Evolutionary conservation across 2,888 invertebrate species (phyloP), one percentile per base, ranked within the genome.

Genomic region (Drosophila pegasa): DNA sequence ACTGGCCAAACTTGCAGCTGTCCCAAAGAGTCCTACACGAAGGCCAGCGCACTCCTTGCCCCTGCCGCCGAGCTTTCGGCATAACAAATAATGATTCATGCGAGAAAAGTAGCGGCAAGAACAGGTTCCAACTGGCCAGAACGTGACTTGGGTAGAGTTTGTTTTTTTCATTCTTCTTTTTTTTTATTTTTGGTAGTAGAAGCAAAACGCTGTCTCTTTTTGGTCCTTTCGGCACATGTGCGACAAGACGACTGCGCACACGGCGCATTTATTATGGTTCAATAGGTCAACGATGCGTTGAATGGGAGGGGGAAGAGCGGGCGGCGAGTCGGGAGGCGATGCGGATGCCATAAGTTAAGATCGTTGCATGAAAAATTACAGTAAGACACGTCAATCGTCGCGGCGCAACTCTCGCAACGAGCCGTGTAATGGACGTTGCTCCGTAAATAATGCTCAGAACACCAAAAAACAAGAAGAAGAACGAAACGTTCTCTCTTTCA

Each of bases 201-300:
- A 12, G 8, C 67, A 64, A 54, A 35, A 35, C 57, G 67, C 16
- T 27, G 67, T 68, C 51, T 67, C 55, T 57, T 45, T 47, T 59
- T 45, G 69, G 80, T 83, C 87, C 83, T 83, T 83, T 69, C 82
- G 89, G 87, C 89, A 88, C 87, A 88, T 86, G 84, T 73, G 80
- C 82, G 40, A 35, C 57, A 31, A 29, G 63, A 60, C 25, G 47
- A 29, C 52, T 33, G 62, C 37, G 12, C 55, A 50, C 48, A 57
- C n/a, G 47, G 40, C 63, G 56, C 66, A 64, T 71, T 64, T 58
- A 88, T 89, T 87, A 80, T 89, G 88, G 90, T 90, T 90, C 90
- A 90, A 90, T 90, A 90, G 90, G 90, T 90, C 90, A 90, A 90
- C 91, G 90, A 91, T 90, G 90, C 90, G 90, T 91, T 90, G 91